Base-by-base conservation (phyloP, 2,113 vertebrate genomes). In the Morone chrysops region DNA sequence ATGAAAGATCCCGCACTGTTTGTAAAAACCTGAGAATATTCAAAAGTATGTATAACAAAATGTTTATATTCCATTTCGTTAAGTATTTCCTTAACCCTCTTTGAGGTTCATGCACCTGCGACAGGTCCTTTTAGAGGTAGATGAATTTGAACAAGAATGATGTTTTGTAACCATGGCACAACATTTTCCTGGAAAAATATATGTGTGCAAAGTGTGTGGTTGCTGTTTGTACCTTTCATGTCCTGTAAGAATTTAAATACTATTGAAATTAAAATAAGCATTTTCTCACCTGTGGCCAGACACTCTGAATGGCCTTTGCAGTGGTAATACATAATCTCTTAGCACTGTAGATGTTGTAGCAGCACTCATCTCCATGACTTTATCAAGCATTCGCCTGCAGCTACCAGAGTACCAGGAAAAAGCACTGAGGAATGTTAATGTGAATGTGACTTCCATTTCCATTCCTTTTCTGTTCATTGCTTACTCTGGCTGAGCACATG, bases 301-400 rank as follows among this genome's bases (percentile, higher is more conserved):
- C 57, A 62, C 40, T 83, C 25, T 59, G 74, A 70, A 77, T 65
- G 74, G 83, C 74, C 74, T 88, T 83, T 86, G 78, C 76, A 36
- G 73, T 36, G 47, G 75, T 82, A 75, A 66, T 81, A 51, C 61
- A 51, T 80, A 83, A 78, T 79, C 81, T 81, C 36, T 68, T 45
- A 80, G 54, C 18, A 40, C 71, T 25, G 76, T 72, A 69, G 62
- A 82, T 69, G 77, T 74, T 87, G 68, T 73, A 86, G 83, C 80
- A 17, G 75, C 70, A 41, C 77, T 90, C 88, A 54, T 89, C 81
- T 77, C 74, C 73, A 50, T 87, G 88, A 87, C 77, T 47, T 86
- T 89, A 92, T 88, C 75, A 88, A 87, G 82, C 80, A 25, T 83
- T 85, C 4, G 76, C 87, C 81, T 5, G 71, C 87, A 91, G 87